Evolutionary conservation across 2,888 invertebrate species (phyloP), one percentile per base, ranked within the genome.

Genomic region (Nephrocerus scutellatus): DNA sequence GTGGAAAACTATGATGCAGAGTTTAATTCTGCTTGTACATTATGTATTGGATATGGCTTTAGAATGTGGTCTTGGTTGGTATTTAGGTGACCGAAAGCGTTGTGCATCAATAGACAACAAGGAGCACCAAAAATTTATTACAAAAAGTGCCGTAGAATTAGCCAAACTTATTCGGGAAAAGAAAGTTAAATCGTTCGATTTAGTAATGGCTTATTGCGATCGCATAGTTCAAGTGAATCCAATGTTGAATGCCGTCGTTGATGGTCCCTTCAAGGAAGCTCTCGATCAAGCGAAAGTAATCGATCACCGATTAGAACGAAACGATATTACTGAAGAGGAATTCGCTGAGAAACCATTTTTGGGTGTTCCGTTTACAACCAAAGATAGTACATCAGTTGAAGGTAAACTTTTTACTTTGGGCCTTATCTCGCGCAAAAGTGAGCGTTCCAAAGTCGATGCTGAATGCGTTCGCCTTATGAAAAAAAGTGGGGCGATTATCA

Each of bases 281-380:
- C 57, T 93, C 2, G 68, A 77, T 30, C 87, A 91, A 54, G 92
- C 93, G 0, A 72, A 71, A 41, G 69, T 73, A 42, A 74, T 89
- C 5, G 93, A 95, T 63, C 63, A 70, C 30, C 68, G 77, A 36
- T 74, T 93, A 16, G 71, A 72, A 19, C 69, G 65, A 28, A 77
- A 77, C 1, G 59, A 70, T 25, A 69, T 80, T 35, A 63, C 74
- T 1, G 76, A 79, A 18, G 73, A 75, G 10, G 78, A 83, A 51
- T 77, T 84, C 44, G 70, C 72, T 33, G 68, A 75, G 13, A 82
- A 80, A 66, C 90, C 91, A 4, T 86, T 92, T 56, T 71, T 95
- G 36, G 82, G 95, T 6, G 83, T 96, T 6, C 95, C 96, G 0
- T 89, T 95, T 62, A 88, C 92, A 6, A 80, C 85, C 0, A 96